phyloP scores from a whole-genome alignment of 2,888 invertebrate species.

The Cerceris rybyensis region DNA sequence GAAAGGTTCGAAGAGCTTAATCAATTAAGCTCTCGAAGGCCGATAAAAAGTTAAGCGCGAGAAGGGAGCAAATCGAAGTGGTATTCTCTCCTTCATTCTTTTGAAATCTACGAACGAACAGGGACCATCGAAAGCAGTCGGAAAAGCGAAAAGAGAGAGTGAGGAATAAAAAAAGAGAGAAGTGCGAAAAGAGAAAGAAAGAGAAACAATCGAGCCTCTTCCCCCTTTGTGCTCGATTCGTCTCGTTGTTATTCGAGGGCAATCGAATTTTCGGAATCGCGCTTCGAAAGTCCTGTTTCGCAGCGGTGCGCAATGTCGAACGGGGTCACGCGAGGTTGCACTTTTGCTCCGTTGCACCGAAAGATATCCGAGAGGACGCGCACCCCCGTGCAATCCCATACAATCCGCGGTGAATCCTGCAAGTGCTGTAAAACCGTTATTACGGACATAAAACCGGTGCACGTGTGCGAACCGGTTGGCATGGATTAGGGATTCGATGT shows the following conservation, averaged over 20 bases:
- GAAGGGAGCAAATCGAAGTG: no score
- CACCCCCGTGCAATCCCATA: background rate
- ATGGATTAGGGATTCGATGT: slow-evolving; percentile 44
- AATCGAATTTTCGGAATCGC: slow-evolving; percentile 33
- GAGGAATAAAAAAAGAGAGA: slow-evolving; percentile 17
- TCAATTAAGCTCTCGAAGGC: no score
- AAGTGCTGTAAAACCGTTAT: slow-evolving; percentile 51
- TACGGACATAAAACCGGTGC: slow-evolving; percentile 38
- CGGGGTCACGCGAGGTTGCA: slow-evolving; percentile 2
- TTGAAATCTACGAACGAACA: no score
- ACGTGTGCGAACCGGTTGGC: slow-evolving; percentile 34
- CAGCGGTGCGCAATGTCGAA: slow-evolving; percentile 5
- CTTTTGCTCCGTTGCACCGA: slow-evolving; percentile 19
- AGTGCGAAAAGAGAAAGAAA: background rate
- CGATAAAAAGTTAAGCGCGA: slow-evolving; percentile 1
- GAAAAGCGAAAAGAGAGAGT: no score
- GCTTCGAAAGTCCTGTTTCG: slow-evolving; percentile 8
- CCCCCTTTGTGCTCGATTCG: background rate
- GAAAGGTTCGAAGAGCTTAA: no score
- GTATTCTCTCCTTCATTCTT: no score
- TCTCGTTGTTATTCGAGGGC: slow-evolving; percentile 3
- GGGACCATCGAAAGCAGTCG: no score
- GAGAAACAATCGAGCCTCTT: slow-evolving; percentile 22
- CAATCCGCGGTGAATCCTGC: slow-evolving; percentile 26
- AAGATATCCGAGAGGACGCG: slow-evolving; percentile 26